Base-by-base conservation (phyloP, 2,888 invertebrate genomes). In the Pristionchus japonicus region DNA sequence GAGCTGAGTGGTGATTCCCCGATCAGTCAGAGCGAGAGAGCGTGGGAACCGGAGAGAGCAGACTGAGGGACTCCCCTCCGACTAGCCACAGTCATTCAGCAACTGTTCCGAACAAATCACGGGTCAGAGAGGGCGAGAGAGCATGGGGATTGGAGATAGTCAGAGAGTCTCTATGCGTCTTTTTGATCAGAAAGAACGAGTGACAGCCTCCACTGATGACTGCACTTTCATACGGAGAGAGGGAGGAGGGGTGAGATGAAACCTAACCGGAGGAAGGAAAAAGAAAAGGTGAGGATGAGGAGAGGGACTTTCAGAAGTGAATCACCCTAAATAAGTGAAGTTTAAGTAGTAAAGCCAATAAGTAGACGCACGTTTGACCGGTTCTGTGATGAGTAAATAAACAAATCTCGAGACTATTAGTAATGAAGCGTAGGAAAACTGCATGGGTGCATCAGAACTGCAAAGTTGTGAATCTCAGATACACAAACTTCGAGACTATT, bases 201-300 rank as follows among this genome's bases (percentile, higher is more conserved):
- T 77, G 77, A 77, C 77, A 77, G 77, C 77, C 77, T 43, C 77
- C 77, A 47, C 77, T 77, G 40, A 40, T 47, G 23, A 43, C 70
- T 70, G 70, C 70, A 70, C 70, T 70, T 70, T 70, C 70, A 70
- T 70, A 70, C 70, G 31, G 15, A 37, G 37, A 67, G 67, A 52
- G 17, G 20, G 57, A 70, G 70, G 37, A 70, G 37, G 37, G n/a
- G 57, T n/a, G 70, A 70, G 31, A 37, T 34, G 70, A 70, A 31
- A 70, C 70, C 64, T 64, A 64, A n/a, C 27, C 37, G 15, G 70
- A 70, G 37, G 67, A 67, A 34, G 34, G n/a, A 67, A 70, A 37
- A 37, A 70, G n/a, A 20, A 20, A 37, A 20, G 37, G 20, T 64
- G 23, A 70, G n/a, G 20, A 20, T 20, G 20, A 37, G 17, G 34